A percentile compares a stretch with the other conserved stretches of the same genome.
phyloP scores from a whole-genome alignment of 1,140 invertebrate species.

The Bombus fervidus region DNA sequence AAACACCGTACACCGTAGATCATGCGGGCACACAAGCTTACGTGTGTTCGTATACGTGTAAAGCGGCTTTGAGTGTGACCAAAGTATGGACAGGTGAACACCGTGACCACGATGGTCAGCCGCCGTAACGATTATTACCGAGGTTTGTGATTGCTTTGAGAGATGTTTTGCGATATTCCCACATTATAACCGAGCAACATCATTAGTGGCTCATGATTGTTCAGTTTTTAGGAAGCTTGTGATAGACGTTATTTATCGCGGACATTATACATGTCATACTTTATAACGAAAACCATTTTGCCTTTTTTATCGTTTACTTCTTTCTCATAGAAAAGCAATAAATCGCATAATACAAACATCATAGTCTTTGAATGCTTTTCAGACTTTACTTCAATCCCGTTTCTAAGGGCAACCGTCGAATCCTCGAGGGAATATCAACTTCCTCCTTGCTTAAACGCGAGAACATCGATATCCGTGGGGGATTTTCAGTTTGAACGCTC shows the following conservation, averaged over 20 bases:
- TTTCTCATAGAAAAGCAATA: too few species aligned
- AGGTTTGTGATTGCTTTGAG: constrained; percentile 67
- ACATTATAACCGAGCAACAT: background rate
- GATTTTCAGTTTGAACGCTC: constrained; percentile 56
- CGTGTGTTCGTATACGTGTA: constrained; percentile 17
- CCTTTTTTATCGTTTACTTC: background rate
- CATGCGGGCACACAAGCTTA: constrained; percentile 68
- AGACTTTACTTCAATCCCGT: background rate
- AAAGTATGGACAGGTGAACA: constrained; percentile 72
- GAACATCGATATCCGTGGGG: constrained; percentile 63
- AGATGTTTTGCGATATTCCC: constrained; percentile 62
- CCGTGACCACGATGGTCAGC: constrained; percentile 72
- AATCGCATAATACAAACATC: background rate
- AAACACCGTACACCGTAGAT: constrained; percentile 53
- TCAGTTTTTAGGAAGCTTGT: background rate
- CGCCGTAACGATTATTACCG: constrained; percentile 72
- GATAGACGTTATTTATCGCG: background rate
- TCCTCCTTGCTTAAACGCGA: constrained; percentile 58
- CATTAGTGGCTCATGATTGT: background rate
- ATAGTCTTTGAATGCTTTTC: background rate
- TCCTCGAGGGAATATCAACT: constrained; percentile 52
- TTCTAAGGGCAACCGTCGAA: background rate
- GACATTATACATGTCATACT: background rate
- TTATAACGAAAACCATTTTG: too few species aligned
- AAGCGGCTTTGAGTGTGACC: background rate